Percentiles rank a stretch among this genome's conserved stretches.
Conservation (phyloP, 2,113 vertebrate genomes). For the Brienomyrus brachyistius region DNA sequence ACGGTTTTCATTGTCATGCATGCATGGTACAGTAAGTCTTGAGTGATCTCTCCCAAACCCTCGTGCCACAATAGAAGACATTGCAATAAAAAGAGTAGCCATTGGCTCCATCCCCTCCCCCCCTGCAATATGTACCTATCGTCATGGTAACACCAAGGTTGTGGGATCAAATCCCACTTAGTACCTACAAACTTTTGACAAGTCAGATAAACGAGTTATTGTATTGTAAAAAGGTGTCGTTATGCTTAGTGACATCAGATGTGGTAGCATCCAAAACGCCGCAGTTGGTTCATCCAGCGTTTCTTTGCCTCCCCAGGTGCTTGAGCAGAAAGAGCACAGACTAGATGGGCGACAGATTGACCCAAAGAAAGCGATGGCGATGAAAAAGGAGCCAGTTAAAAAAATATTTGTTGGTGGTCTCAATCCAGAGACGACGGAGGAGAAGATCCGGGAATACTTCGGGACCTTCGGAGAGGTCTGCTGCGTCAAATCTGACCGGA, state of each 20-base stretch:
- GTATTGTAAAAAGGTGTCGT: not conserved
- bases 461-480: constrained; percentile 88
- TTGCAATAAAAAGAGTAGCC: not conserved
- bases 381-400: constrained; percentile 96
- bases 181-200: not conserved
- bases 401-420: constrained; percentile 97
- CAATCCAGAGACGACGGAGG: constrained; percentile 91
- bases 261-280: not conserved
- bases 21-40: not conserved
- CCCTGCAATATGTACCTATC: not conserved
- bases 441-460: constrained; percentile 94
- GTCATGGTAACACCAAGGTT: not conserved
- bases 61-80: not conserved
- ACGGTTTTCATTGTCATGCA: not conserved
- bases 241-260: not conserved
- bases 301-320: constrained; percentile 61
- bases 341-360: constrained; percentile 93
- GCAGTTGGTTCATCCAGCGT: not conserved
- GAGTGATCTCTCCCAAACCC: not conserved
- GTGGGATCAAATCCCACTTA: not conserved
- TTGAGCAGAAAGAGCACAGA: constrained; percentile 93
- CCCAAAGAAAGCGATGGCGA: constrained; percentile 97
- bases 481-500: not conserved
- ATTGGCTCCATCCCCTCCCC: not conserved
- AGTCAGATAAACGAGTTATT: not conserved